Evolutionary conservation across 2,113 vertebrate genomes (phyloP), one percentile per base, ranked within the genome.

Genomic region (Eublepharis macularius): DNA sequence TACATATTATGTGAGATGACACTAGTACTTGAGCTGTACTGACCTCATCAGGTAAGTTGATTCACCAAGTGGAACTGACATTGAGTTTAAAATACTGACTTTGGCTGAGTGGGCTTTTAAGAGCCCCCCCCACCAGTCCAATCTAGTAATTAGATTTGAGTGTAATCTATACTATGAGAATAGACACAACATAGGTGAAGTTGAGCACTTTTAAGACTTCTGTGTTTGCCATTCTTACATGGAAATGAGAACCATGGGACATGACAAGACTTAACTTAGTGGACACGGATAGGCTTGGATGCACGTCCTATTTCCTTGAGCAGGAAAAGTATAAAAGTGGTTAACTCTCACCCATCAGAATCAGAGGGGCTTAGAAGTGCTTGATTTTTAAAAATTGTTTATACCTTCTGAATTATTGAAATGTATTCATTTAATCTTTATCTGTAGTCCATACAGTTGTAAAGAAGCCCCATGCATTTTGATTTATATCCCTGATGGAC

Each of bases 401-500:
- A 0, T 70, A 10, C 91, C 90, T 86, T 47, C 47, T 41, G 68
- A 89, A 45, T 39, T 82, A 0, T 36, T 68, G 45, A 51, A 41
- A 5, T 49, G 21, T 51, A 45, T 76, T 41, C 65, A 72, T 4
- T 69, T 0, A 54, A 29, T 84, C 91, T 89, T 39, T 4, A 84
- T 82, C 54, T 93, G 8, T 76, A 99, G 98, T 86, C 98, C 98
- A 9, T 96, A 99, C 90, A 99, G 98, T 94, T 99, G 99, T 93
- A 98, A 96, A 96, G 98, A 99, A 63, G 97, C 98, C 54, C 98
- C 99, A 0, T 99, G 98, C 88, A 92, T 99, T 92, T 94, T 99
- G 90, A 95, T 99, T 90, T 98, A 98, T 89, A 98, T 99, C 85
- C 99, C 99, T 87, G 99, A 99, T 87, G 99, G 99, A 4, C 98